Percentiles rank a stretch among this genome's conserved stretches.
phyloP scores from a whole-genome alignment of 2,888 invertebrate genomes.

The Microctonus brassicae region DNA sequence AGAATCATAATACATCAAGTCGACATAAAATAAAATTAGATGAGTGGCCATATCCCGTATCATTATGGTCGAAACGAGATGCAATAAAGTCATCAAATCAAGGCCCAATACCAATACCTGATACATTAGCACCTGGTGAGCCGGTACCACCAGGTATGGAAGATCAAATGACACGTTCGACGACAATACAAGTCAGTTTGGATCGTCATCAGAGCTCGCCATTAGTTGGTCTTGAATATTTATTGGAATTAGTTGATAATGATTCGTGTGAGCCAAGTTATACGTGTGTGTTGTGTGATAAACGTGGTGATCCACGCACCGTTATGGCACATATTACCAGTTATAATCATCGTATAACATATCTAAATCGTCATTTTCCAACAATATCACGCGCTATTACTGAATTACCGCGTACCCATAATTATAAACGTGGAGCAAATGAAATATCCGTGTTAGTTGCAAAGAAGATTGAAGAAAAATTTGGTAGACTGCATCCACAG shows the following conservation, averaged over 20 bases:
- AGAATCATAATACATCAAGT: conserved; percentile 66
- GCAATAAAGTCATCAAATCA: conserved; percentile 46
- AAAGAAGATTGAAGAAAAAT: conserved; percentile 81
- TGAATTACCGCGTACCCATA: conserved; percentile 75
- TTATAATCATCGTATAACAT: conserved; percentile 81
- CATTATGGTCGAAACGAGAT: conserved; percentile 64
- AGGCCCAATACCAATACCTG: conserved; percentile 38
- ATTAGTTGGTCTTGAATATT: conserved; percentile 82
- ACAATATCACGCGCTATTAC: conserved; percentile 74
- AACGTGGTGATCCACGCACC: conserved; percentile 83
- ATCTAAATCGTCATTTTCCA: conserved; percentile 77
- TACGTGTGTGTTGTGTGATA: conserved; percentile 83
- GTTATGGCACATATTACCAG: conserved; percentile 85
- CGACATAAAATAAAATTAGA: conserved; percentile 68
- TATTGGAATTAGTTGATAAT: conserved; percentile 80
- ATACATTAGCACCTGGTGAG: conserved; percentile 74
- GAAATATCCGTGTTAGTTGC: conserved; percentile 72
- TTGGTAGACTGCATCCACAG: conserved; percentile 78
- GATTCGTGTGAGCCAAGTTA: conserved; percentile 80
- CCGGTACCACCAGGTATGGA: conserved; percentile 81
- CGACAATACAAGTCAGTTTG: conserved; percentile 72
- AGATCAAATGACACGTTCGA: conserved; percentile 71
- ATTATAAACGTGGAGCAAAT: conserved; percentile 69
- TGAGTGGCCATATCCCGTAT: conserved; percentile 66
- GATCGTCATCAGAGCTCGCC: conserved; percentile 73